Evolutionary conservation across 2,113 vertebrate species (phyloP).

Genomic region (Pipa parva): DNA sequence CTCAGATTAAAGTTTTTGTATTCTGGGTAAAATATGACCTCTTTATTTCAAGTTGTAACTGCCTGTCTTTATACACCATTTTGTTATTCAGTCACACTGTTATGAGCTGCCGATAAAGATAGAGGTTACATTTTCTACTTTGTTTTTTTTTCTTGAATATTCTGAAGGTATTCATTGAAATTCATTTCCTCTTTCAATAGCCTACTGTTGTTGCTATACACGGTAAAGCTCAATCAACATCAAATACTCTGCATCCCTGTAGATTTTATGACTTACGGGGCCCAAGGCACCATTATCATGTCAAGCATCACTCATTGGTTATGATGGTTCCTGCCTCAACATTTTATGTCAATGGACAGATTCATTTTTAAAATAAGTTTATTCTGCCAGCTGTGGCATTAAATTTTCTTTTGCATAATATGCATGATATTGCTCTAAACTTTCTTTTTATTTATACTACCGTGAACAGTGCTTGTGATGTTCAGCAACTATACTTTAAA

Average conservation of each 20-base stretch:
- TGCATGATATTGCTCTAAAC: conserved; percentile 10
- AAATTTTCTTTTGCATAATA: conserved; percentile 44
- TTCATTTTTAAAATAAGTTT: conserved; percentile 52
- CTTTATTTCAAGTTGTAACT: no score
- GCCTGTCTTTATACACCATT: conserved; percentile 1
- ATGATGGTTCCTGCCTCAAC: conserved; percentile 47
- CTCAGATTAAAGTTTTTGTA: no score
- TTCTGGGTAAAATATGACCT: no score
- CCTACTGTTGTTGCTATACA: conserved; percentile 39
- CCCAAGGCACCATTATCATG: conserved; percentile 43
- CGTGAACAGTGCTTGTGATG: background rate
- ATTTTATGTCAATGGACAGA: conserved; percentile 50
- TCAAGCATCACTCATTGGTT: conserved; percentile 45
- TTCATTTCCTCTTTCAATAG: conserved; percentile 2
- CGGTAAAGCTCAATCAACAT: conserved; percentile 44
- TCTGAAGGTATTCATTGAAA: conserved; percentile 12
- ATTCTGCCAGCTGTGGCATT: conserved; percentile 43
- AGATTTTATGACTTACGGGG: conserved; percentile 44
- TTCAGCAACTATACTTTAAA: background rate
- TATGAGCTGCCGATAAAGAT: conserved; percentile 10
- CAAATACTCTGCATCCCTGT: conserved; percentile 45
- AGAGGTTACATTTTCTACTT: conserved; percentile 34
- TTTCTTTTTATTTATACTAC: conserved; percentile 29
- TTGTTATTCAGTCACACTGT: conserved; percentile 20
- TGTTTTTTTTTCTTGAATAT: conserved; percentile 4